phyloP scores from a whole-genome alignment of 1,140 invertebrate genomes.

The Drosophila funebris region DNA sequence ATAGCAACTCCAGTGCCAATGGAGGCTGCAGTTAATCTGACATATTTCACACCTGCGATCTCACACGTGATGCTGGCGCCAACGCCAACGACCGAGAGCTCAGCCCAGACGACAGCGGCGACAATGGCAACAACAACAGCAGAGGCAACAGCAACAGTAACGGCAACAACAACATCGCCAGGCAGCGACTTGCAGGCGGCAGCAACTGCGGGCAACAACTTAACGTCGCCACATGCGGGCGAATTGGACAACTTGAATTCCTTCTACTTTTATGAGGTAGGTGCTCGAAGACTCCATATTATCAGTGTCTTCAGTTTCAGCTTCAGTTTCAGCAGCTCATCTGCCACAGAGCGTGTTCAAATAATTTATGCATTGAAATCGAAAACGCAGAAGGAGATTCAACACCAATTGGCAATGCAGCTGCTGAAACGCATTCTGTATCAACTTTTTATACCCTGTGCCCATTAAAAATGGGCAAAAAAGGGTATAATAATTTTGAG shows the following conservation, averaged over 20 bases:
- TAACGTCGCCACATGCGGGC: constrained; percentile 38
- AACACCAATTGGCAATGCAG: constrained; percentile 15
- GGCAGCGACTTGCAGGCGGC: constrained; percentile 52
- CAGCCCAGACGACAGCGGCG: constrained; percentile 60
- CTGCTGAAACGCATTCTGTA: constrained; percentile 16
- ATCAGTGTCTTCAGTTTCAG: constrained; percentile 6
- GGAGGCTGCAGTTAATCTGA: constrained; percentile 62
- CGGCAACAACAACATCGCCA: constrained; percentile 16
- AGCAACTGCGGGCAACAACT: constrained; percentile 34
- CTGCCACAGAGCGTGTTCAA: constrained; percentile 1
- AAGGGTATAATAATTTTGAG: too few species aligned
- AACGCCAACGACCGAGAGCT: constrained; percentile 30
- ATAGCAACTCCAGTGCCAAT: constrained; percentile 11
- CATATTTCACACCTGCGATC: constrained; percentile 74
- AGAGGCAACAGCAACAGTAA: constrained; percentile 19
- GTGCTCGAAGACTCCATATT: constrained; percentile 12
- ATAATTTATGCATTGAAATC: constrained; percentile 56
- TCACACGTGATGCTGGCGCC: constrained; percentile 76
- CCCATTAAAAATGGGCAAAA: too few species aligned
- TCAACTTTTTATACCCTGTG: too few species aligned
- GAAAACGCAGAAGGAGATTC: background rate
- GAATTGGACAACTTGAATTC: constrained; percentile 76
- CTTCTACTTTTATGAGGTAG: constrained; percentile 78
- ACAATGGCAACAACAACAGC: constrained; percentile 3
- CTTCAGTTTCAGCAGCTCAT: background rate